phyloP scores from a whole-genome alignment of 2,888 invertebrate species.

The Anodontia alba region DNA sequence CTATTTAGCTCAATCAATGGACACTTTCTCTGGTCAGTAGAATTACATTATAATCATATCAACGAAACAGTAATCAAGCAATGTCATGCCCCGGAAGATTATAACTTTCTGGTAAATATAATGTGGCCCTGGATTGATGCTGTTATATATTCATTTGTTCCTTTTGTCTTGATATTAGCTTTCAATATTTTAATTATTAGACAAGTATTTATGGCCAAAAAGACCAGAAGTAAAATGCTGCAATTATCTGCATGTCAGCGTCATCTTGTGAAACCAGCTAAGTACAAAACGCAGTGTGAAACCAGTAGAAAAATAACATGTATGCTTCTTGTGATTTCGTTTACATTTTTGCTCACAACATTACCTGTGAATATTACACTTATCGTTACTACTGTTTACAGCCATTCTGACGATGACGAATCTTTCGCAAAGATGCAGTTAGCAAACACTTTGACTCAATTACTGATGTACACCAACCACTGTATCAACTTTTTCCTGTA shows the following conservation, averaged over 20 bases:
- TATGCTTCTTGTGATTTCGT: constrained; percentile 81
- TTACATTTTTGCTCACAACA: constrained; percentile 80
- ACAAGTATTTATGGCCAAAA: constrained; percentile 54
- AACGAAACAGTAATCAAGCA: constrained; percentile 32
- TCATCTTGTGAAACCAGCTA: constrained; percentile 4
- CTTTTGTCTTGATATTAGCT: constrained; percentile 75
- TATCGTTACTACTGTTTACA: constrained; percentile 64
- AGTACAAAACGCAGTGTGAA: constrained; percentile 42
- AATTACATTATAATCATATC: constrained; percentile 26
- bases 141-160: constrained; percentile 80
- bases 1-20: constrained; percentile 64
- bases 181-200: constrained; percentile 57
- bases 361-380: constrained; percentile 78
- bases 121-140: constrained; percentile 83
- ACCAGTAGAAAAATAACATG: constrained; percentile 76
- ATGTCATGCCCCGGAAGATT: constrained; percentile 61
- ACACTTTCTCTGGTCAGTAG: constrained; percentile 77
- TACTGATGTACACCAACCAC: constrained; percentile 83
- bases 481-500: constrained; percentile 81
- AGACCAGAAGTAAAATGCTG: constrained; percentile 39
- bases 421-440: constrained; percentile 65
- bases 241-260: constrained; percentile 32
- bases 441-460: constrained; percentile 72
- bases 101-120: constrained; percentile 63
- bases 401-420: constrained; percentile 38